Evolutionary conservation across 2,797 vertebrate species (phyloP), one percentile per base, ranked within the genome.

Genomic region (Aphelocoma californica): DNA sequence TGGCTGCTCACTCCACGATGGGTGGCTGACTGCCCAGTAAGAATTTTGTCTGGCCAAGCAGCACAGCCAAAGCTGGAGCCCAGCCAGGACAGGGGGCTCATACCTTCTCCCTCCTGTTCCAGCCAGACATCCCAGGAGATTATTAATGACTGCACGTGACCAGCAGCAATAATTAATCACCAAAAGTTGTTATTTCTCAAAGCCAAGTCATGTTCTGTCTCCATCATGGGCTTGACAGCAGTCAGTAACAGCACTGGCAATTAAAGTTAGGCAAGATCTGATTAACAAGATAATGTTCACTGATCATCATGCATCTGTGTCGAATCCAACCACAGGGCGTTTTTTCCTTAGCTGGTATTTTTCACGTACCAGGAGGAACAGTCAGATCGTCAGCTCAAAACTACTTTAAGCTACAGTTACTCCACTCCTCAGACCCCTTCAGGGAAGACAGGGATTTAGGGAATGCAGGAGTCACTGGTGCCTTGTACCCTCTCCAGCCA

Each of bases 111-210:
- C 54, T 85, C 74, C 50, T 0, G 0, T 28, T 83, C 75, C 75
- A 92, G 92, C 38, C 75, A 92, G 78, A 87, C 73, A 50, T 79
- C 81, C 61, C 87, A 81, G 57, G 61, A 66, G 75, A 88, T 70
- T 31, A 6, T 48, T 51, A 91, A n/a, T 42, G 42, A 23, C 36
- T 29, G 36, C 91, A 86, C 1, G 1, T 72, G 65, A 91, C 73
- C 28, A 5, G 82, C 72, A 58, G 61, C 85, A 75, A 84, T 28
- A 82, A 86, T 57, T 67, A 83, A 88, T 60, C 73, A 23, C 1
- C 1, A 25, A 51, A 87, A 81, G 34, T 56, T 74, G 61, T 29
- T 83, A 34, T 51, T 80, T 86, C 70, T 80, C 67, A 60, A 82
- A 88, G 80, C 47, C 71, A 42, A 29, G 56, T 47, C 77, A 6